A percentile compares a stretch with the other conserved stretches of the same genome.
Conservation (phyloP, 2,888 invertebrate genomes). For the Zygothrica quintamaculata region DNA sequence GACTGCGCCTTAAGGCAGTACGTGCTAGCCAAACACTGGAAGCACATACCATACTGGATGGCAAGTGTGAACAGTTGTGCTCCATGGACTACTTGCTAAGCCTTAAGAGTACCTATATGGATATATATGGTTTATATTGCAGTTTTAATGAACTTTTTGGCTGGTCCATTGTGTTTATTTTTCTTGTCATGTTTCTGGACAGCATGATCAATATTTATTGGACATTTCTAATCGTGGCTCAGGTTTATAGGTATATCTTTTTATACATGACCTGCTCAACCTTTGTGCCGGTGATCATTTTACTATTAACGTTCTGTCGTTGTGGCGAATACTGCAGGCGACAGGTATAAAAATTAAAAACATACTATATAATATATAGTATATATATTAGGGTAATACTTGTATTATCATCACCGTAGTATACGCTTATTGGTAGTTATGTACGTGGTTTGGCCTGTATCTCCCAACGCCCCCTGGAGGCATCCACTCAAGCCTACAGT, state of each 20-base stretch:
- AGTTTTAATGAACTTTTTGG: constrained; percentile 71
- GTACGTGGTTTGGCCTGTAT: constrained; percentile 58
- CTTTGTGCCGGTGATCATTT: constrained; percentile 45
- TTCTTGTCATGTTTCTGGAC: constrained; percentile 69
- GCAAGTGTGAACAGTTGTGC: constrained; percentile 54
- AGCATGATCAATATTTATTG: constrained; percentile 71
- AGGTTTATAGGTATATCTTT: constrained; percentile 48
- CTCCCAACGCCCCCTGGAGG: constrained; percentile 18
- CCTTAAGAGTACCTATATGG: constrained; percentile 68
- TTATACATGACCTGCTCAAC: constrained; percentile 46
- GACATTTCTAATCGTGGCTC: constrained; percentile 56
- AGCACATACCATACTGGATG: constrained; percentile 46
- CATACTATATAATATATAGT: no score
- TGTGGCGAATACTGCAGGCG: constrained; percentile 70
- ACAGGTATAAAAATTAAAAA: constrained; percentile 53
- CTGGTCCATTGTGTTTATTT: constrained; percentile 65
- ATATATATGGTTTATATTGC: constrained; percentile 59
- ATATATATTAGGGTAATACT: no score
- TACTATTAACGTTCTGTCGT: constrained; percentile 58
- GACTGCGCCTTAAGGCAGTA: constrained; percentile 52
- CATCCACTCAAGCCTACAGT: constrained; percentile 50
- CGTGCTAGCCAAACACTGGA: constrained; percentile 44
- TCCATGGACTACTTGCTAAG: constrained; percentile 69
- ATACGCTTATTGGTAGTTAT: constrained; percentile 49
- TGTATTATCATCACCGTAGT: constrained; percentile 50